Base-by-base conservation (phyloP, 2,888 invertebrate genomes). In the Altica lythri region DNA sequence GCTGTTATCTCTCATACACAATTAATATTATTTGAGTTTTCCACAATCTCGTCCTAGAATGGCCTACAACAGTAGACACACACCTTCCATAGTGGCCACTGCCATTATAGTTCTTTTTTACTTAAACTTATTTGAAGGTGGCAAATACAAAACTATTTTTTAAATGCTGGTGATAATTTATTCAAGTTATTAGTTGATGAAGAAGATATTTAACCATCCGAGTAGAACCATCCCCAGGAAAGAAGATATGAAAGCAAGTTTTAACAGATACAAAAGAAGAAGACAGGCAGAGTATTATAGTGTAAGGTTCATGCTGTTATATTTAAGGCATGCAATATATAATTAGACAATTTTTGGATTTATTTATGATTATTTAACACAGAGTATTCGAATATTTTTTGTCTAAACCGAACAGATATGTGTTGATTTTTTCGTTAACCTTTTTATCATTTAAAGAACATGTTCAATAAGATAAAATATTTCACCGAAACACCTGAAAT, bases 121-220 rank as follows among this genome's bases (percentile, higher is more conserved):
- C 50, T 51, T 54, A 58, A 16, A 55, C 35, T 48, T 35, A 58
- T 55, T 51, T 57, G 49, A 29, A n/a, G n/a, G n/a, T 29, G 27
- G 27, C 53, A 54, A 60, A 57, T 55, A 37, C 43, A 53, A 43
- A 45, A 25, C 51, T 54, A 34, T 60, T 50, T n/a, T 59, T 35
- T 48, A 56, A 50, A 53, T 59, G 66, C 66, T 68, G 68, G 68
- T 68, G 68, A 68, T 68, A 68, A 57, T 68, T 68, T 68, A 57
- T 48, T 52, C 34, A 45, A 44, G 34, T 45, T 60, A 55, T 60
- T 55, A 55, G 52, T 55, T 55, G 46, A 30, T 50, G 53, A 51
- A 54, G 56, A 46, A 52, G n/a, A 32, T 47, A 49, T 50, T 19
- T 50, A 34, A 53, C 45, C 46, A 48, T 53, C 50, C 57, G 48